Evolutionary conservation across 2,113 vertebrate species (phyloP).

Genomic region (Girardinichthys multiradiatus): DNA sequence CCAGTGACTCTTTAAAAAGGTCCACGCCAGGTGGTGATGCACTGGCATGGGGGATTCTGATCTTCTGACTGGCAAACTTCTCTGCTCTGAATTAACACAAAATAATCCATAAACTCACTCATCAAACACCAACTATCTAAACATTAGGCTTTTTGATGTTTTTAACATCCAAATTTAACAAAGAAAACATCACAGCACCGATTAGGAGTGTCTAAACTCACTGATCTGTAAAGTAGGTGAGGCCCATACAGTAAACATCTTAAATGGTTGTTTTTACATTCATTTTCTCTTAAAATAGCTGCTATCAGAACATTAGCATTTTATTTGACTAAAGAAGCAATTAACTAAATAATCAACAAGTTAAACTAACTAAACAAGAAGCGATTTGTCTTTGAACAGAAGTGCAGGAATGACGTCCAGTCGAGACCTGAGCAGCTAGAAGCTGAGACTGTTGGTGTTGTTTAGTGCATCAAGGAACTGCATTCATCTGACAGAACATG

Average conservation of each 20-base stretch:
- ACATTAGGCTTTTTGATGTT: not conserved
- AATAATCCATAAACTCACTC: constrained; percentile 5
- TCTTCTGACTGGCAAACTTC: constrained; percentile 36
- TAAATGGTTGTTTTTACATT: not conserved
- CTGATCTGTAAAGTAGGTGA: not conserved
- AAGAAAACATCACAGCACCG: not conserved
- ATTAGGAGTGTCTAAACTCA: not conserved
- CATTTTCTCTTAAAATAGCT: not conserved
- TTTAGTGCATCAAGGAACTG: not conserved
- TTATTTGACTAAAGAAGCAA: constrained; percentile 19
- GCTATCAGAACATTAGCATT: not conserved
- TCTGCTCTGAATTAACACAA: constrained; percentile 27
- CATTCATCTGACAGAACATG: not conserved
- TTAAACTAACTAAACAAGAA: not conserved
- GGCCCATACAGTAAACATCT: constrained; percentile 1
- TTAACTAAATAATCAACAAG: constrained; percentile 25
- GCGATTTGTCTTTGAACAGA: constrained; percentile 9
- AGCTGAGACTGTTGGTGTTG: not conserved
- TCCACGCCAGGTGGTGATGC: constrained; percentile 22
- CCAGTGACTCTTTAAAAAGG: constrained; percentile 23
- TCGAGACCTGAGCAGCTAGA: not conserved
- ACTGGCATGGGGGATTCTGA: constrained; percentile 19
- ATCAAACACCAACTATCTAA: not conserved
- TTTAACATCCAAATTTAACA: not conserved
- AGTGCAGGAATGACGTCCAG: not conserved